Evolutionary conservation across 1,140 invertebrate species (phyloP).

Genomic region (Lycorma delicatula): DNA sequence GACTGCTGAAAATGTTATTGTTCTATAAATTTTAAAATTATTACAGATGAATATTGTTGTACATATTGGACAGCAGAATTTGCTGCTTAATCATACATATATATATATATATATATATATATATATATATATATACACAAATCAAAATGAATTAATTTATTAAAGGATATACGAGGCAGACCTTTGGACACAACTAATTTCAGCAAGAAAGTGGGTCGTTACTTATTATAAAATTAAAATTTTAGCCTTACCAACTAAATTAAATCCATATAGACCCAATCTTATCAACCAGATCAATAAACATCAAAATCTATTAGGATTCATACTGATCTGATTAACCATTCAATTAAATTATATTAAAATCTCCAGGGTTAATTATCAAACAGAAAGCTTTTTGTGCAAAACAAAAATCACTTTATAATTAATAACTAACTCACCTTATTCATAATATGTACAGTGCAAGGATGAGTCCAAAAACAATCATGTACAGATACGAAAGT

Average conservation of each 20-base stretch:
- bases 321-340: not conserved
- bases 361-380: not conserved
- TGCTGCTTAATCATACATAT: too few relatives aligned
- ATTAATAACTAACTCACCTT: conserved; percentile 46
- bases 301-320: not conserved
- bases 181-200: not conserved
- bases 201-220: too few relatives aligned
- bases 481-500: conserved; percentile 97
- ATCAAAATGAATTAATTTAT: too few relatives aligned
- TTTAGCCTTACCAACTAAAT: not conserved
- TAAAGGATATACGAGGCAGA: too few relatives aligned
- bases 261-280: not conserved
- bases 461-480: conserved; percentile 98
- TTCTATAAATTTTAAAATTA: too few relatives aligned
- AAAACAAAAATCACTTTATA: not conserved
- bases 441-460: conserved; percentile 81
- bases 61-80: too few relatives aligned
- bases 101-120: too few relatives aligned
- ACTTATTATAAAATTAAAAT: too few relatives aligned
- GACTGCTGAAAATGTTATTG: too few relatives aligned
- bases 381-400: not conserved
- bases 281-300: not conserved
- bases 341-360: not conserved
- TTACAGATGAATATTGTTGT: too few relatives aligned
- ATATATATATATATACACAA: too few relatives aligned